Percentiles rank a stretch among this genome's conserved stretches.
Evolutionary conservation across 2,888 invertebrate genomes (phyloP).

Genomic region (Mesorhabditis spiculigera): DNA sequence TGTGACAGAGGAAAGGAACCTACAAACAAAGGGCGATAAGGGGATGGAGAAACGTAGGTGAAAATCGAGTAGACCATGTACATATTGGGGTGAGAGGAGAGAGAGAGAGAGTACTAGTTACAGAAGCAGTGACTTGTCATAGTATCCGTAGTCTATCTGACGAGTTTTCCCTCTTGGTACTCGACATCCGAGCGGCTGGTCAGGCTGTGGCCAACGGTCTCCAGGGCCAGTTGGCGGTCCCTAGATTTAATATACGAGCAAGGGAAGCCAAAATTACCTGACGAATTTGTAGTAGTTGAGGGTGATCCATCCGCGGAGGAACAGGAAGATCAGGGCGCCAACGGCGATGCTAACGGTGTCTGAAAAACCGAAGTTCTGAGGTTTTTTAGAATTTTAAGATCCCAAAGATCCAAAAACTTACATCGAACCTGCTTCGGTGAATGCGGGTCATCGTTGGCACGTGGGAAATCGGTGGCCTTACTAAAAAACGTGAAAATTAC

Average conservation of each 20-base stretch:
- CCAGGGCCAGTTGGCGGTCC: conserved; percentile 2
- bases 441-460: not conserved
- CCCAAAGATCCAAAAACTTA: not conserved
- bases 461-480: not conserved
- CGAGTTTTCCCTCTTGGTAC: conserved; percentile 2
- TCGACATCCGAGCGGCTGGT: not conserved
- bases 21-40: no score
- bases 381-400: not conserved
- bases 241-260: not conserved
- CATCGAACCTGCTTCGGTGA: not conserved
- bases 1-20: no score
- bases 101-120: no score
- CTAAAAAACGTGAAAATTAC: not conserved
- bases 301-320: conserved; percentile 5
- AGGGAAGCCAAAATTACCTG: not conserved
- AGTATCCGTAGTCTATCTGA: not conserved
- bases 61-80: no score
- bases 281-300: not conserved
- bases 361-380: no score
- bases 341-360: not conserved
- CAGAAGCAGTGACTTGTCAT: no score
- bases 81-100: no score
- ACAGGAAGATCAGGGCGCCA: not conserved
- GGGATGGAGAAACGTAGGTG: no score
- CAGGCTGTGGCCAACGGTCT: not conserved